These are phyloP conservation scores for Lutjanus erythropterus DNA, from an alignment of 2,113 vertebrate genomes.

Conservation along the genomic window DNA sequence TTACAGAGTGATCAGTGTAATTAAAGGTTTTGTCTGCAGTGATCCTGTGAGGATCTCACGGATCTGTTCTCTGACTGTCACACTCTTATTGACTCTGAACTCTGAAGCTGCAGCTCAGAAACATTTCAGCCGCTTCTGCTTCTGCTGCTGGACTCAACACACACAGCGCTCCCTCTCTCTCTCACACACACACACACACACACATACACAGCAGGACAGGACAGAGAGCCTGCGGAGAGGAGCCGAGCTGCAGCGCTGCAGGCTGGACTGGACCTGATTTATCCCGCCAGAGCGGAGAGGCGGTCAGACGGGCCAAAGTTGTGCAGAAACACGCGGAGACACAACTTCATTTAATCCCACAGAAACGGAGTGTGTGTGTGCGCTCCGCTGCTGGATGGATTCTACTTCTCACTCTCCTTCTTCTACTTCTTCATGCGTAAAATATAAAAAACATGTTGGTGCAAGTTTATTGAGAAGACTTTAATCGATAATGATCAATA, in stretches of 20 bases:
- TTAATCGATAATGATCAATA: slow-evolving; percentile 33
- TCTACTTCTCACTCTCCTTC: not conserved
- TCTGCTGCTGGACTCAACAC: too few relatives aligned
- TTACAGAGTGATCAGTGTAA: too few relatives aligned
- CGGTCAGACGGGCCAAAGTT: not conserved
- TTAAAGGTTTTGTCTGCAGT: not conserved
- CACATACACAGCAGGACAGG: not conserved
- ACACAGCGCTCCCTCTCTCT: too few relatives aligned
- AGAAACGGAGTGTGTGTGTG: not conserved
- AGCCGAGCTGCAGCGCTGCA: not conserved
- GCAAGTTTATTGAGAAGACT: too few relatives aligned
- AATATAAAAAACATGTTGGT: not conserved
- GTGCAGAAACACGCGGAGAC: slow-evolving; percentile 2
- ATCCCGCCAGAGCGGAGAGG: too few relatives aligned
- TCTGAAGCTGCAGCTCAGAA: not conserved
- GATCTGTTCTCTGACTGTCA: slow-evolving; percentile 16
- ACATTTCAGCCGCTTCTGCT: too few relatives aligned
- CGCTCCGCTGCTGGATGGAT: not conserved
- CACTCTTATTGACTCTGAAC: not conserved
- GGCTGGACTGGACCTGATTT: too few relatives aligned
- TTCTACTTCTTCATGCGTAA: not conserved
- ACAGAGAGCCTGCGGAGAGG: not conserved
- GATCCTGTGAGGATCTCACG: slow-evolving; percentile 14
- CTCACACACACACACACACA: not conserved
- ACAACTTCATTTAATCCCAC: not conserved